Conservation (phyloP, 2,888 invertebrate species). For the Meandrusa payeni region DNA sequence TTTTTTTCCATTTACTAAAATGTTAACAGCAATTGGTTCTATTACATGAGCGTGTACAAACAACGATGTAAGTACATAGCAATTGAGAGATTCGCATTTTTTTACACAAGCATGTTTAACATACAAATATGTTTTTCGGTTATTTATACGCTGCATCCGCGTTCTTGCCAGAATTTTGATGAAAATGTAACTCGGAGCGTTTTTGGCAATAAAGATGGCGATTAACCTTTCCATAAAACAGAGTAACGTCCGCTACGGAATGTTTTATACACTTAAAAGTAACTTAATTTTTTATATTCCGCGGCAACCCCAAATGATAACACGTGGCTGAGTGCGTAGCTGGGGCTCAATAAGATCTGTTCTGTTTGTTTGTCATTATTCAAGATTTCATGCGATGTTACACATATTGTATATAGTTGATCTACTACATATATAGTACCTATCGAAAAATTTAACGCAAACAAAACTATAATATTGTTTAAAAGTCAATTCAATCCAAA, state of each 20-base stretch:
- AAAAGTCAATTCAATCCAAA: too few relatives aligned
- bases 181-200: constrained; percentile 24
- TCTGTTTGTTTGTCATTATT: too few relatives aligned
- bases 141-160: constrained; percentile 22
- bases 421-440: too few relatives aligned
- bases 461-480: too few relatives aligned
- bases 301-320: constrained; percentile 12
- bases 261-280: constrained; percentile 20
- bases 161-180: constrained; percentile 24
- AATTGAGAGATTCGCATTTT: constrained; percentile 3
- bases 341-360: too few relatives aligned
- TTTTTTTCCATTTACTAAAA: too few relatives aligned
- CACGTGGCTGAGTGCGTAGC: background rate
- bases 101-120: constrained; percentile 11
- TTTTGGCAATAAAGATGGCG: constrained; percentile 24
- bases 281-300: constrained; percentile 13
- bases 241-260: constrained; percentile 20
- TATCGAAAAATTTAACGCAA: too few relatives aligned
- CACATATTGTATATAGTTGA: too few relatives aligned
- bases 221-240: constrained; percentile 26
- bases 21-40: too few relatives aligned
- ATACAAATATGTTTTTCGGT: constrained; percentile 21
- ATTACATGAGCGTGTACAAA: too few relatives aligned
- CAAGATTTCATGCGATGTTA: too few relatives aligned
- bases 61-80: too few relatives aligned